Conservation (phyloP, 2,888 invertebrate genomes). For the Caenorhabditis sp. region DNA sequence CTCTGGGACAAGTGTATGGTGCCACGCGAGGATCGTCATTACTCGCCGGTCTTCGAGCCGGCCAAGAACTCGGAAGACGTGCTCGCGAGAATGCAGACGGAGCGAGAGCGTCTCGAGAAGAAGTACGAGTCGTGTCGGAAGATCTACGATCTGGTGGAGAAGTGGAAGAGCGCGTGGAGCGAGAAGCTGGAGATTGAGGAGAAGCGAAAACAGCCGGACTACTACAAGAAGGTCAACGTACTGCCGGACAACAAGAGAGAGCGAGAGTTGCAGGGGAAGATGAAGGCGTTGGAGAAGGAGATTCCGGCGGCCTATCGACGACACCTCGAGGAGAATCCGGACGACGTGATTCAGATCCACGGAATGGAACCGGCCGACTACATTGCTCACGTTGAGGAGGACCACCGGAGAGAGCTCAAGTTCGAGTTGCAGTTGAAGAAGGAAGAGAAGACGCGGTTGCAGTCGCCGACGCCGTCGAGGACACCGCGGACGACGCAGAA, state of each 20-base stretch:
- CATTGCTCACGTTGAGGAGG: slow-evolving; percentile 42
- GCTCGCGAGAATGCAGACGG: slow-evolving; percentile 35
- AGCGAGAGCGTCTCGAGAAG: slow-evolving; percentile 36
- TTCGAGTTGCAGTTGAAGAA: slow-evolving; percentile 52
- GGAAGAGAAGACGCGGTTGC: slow-evolving; percentile 49
- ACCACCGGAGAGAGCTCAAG: slow-evolving; percentile 52
- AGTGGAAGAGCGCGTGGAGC: slow-evolving; percentile 54
- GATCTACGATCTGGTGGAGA: slow-evolving; percentile 55
- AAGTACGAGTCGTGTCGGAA: slow-evolving; percentile 44
- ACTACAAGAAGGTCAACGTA: slow-evolving; percentile 58
- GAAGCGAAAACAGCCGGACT: slow-evolving; percentile 51
- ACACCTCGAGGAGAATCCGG: slow-evolving; percentile 45
- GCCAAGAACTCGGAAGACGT: slow-evolving; percentile 31
- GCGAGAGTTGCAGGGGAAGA: slow-evolving; percentile 34
- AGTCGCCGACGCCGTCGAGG: slow-evolving; percentile 44
- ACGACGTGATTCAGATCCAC: slow-evolving; percentile 36
- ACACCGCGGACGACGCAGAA: slow-evolving; percentile 51
- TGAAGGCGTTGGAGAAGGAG: slow-evolving; percentile 44
- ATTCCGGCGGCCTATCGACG: slow-evolving; percentile 17
- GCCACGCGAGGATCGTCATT: slow-evolving; percentile 27
- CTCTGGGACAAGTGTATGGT: slow-evolving; percentile 61
- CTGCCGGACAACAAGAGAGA: slow-evolving; percentile 62
- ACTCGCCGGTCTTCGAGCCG: slow-evolving; percentile 46
- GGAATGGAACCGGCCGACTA: slow-evolving; percentile 51
- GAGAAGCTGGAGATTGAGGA: slow-evolving; percentile 60